Evolutionary conservation across 2,888 invertebrate species (phyloP).

Genomic region (Pediacus dermestoides): DNA sequence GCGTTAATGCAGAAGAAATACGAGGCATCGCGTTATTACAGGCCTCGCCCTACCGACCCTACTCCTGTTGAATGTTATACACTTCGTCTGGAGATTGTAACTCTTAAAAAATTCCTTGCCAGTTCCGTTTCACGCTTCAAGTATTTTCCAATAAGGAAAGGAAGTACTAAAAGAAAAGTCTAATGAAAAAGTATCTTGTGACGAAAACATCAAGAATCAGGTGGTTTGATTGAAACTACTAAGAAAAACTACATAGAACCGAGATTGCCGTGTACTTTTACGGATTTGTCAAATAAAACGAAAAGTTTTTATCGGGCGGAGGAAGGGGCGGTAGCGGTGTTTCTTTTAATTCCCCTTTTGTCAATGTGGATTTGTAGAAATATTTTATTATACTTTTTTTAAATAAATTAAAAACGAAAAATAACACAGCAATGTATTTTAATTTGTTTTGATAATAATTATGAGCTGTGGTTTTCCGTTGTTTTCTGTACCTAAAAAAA

Average conservation of each 20-base stretch:
- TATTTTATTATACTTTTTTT: no score
- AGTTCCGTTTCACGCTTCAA: slow-evolving; percentile 40
- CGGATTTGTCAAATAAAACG: slow-evolving; percentile 16
- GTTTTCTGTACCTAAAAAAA: no score
- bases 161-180: slow-evolving; percentile 31
- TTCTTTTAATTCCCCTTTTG: no score
- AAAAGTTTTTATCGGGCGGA: slow-evolving; percentile 15
- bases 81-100: slow-evolving; percentile 33
- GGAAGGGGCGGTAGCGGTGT: no score
- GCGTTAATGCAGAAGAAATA: slow-evolving; percentile 35
- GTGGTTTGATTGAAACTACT: slow-evolving; percentile 35
- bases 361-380: no score
- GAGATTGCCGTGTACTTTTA: slow-evolving; percentile 17
- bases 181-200: slow-evolving; percentile 44
- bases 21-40: slow-evolving; percentile 17
- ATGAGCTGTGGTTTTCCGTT: no score
- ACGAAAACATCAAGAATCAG: slow-evolving; percentile 37
- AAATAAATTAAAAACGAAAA: no score
- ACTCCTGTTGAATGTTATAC: slow-evolving; percentile 37
- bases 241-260: slow-evolving; percentile 20
- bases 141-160: slow-evolving; percentile 39
- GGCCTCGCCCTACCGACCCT: slow-evolving; percentile 15
- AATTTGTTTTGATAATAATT: no score
- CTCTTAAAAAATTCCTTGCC: slow-evolving; percentile 38
- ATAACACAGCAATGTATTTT: no score